These are phyloP conservation scores for Rhabditoides inermis DNA, from an alignment of 2,888 invertebrate genomes.

Conservation along the genomic window DNA sequence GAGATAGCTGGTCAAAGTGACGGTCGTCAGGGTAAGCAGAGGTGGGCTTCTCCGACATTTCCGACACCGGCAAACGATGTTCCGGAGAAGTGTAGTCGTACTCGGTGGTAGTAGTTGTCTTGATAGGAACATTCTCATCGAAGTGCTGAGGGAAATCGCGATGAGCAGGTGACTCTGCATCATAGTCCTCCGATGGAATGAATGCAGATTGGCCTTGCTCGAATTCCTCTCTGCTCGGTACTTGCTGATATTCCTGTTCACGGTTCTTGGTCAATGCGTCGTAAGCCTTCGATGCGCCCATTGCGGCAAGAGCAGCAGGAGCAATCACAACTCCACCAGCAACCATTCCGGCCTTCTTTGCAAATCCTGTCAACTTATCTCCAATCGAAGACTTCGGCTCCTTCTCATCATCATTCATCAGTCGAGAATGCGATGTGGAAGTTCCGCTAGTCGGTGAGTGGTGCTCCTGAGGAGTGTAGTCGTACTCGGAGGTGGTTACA, in stretches of 20 bases:
- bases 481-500: too few relatives aligned
- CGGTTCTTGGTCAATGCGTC: conserved; percentile 21
- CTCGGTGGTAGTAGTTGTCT: too few relatives aligned
- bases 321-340: conserved; percentile 34
- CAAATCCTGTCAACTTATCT: conserved; percentile 7
- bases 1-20: conserved; percentile 6
- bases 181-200: conserved; percentile 7
- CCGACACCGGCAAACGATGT: too few relatives aligned
- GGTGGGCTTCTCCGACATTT: too few relatives aligned
- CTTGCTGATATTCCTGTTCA: conserved; percentile 10
- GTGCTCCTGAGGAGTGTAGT: too few relatives aligned
- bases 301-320: conserved; percentile 28
- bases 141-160: too few relatives aligned
- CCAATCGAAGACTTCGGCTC: background rate
- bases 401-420: too few relatives aligned
- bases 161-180: conserved; percentile 3
- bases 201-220: conserved; percentile 7
- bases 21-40: background rate
- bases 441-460: background rate
- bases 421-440: too few relatives aligned
- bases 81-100: too few relatives aligned
- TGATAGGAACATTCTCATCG: too few relatives aligned
- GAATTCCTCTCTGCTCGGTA: conserved; percentile 1
- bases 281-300: conserved; percentile 31
- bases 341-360: conserved; percentile 30